phyloP scores from a whole-genome alignment of 2,888 invertebrate genomes.

The Mechanitis mazaeus region DNA sequence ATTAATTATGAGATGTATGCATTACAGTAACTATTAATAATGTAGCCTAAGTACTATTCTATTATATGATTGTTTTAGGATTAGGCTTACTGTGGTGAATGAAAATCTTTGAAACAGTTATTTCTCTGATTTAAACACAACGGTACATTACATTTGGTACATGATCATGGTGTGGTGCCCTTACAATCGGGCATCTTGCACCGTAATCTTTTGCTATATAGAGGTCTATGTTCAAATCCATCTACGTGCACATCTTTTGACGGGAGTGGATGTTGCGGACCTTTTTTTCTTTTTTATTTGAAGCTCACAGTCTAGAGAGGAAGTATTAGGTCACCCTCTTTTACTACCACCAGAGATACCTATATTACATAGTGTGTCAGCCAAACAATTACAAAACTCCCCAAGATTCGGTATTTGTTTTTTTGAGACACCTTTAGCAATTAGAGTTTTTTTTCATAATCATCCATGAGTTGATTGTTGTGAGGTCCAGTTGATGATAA shows the following conservation, averaged over 20 bases:
- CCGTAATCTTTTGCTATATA: slow-evolving; percentile 32
- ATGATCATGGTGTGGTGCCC: slow-evolving; percentile 21
- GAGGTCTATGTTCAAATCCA: slow-evolving; percentile 37
- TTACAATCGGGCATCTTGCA: slow-evolving; percentile 31
- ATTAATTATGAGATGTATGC: slow-evolving; percentile 16
- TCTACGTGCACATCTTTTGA: slow-evolving; percentile 36
- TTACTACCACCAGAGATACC: slow-evolving; percentile 21
- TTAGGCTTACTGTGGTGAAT: slow-evolving; percentile 30
- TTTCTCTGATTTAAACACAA: slow-evolving; percentile 31
- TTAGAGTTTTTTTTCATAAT: slow-evolving; percentile 21
- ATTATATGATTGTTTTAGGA: slow-evolving; percentile 25
- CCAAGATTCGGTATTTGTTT: slow-evolving; percentile 23
- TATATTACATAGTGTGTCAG: slow-evolving; percentile 21
- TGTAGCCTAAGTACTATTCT: slow-evolving; percentile 7
- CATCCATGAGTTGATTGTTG: slow-evolving; percentile 25
- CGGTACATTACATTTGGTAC: slow-evolving; percentile 32
- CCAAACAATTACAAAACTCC: slow-evolving; percentile 21
- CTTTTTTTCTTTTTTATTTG: slow-evolving; percentile 34
- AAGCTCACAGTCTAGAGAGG: slow-evolving; percentile 30
- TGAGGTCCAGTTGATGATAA: slow-evolving; percentile 26
- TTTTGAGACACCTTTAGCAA: slow-evolving; percentile 21
- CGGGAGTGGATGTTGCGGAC: slow-evolving; percentile 32
- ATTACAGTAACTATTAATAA: slow-evolving; percentile 19
- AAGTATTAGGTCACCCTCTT: slow-evolving; percentile 30
- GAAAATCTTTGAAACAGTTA: slow-evolving; percentile 32